Evolutionary conservation across 2,113 vertebrate species (phyloP).

Genomic region (Mesocricetus auratus): DNA sequence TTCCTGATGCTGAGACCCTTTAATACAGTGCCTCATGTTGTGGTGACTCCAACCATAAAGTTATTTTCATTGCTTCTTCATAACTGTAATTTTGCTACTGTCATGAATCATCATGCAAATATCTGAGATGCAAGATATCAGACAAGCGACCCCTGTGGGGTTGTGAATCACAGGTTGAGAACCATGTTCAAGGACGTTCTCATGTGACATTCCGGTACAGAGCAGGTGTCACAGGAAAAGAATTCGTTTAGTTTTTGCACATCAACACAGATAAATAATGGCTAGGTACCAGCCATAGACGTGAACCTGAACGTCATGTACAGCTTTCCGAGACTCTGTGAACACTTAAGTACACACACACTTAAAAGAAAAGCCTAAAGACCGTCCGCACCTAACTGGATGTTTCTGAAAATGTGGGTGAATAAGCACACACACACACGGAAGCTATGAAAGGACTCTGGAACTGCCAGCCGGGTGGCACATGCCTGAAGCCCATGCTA

Average conservation of each 20-base stretch:
- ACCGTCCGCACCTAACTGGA: too few species aligned
- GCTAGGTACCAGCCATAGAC: background rate
- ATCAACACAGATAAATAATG: too few species aligned
- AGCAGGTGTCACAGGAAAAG: background rate
- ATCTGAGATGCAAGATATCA: background rate
- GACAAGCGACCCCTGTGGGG: background rate
- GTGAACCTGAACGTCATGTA: background rate
- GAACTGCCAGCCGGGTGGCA: background rate
- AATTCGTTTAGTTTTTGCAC: background rate
- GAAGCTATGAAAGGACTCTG: background rate
- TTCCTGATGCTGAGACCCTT: background rate
- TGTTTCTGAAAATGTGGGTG: background rate
- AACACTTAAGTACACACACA: background rate
- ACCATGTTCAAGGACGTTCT: background rate
- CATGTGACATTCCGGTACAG: background rate
- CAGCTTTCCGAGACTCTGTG: background rate
- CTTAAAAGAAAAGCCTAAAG: background rate
- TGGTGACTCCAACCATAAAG: background rate
- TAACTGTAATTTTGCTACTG: background rate
- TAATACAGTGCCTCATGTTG: background rate
- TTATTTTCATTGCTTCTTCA: background rate
- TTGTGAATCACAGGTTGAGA: background rate
- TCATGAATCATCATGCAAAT: background rate
- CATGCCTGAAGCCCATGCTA: background rate
- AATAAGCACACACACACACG: background rate